A percentile compares a stretch with the other conserved stretches of the same genome.
Evolutionary conservation across 2,113 vertebrate species (phyloP).

Genomic region (Oncorhynchus kisutch): DNA sequence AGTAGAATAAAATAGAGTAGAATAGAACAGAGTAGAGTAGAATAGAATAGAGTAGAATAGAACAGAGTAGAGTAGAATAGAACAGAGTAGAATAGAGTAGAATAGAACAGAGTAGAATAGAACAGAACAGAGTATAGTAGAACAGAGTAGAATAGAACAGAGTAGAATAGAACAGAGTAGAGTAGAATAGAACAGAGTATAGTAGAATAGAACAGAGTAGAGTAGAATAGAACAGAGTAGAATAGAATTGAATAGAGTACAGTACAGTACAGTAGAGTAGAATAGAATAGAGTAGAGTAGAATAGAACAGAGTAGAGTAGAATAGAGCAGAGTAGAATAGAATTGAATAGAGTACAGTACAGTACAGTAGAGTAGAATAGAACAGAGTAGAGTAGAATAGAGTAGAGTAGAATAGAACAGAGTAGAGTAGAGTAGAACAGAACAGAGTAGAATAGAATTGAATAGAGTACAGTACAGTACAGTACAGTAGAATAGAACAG

Average conservation of each 20-base stretch:
- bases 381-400: background rate
- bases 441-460: background rate
- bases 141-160: no score
- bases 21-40: no score
- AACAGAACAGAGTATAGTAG: rapidly evolving
- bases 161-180: no score
- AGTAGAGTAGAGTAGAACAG: background rate
- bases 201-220: no score
- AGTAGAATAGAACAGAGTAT: no score
- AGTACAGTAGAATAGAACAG: background rate
- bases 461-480: rapidly evolving
- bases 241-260: no score
- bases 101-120: rapidly evolving
- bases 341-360: background rate
- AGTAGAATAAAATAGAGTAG: background rate
- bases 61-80: rapidly evolving
- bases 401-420: background rate
- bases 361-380: background rate
- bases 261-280: no score
- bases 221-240: no score
- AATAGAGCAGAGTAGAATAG: no score
- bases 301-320: no score
- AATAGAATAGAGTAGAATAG: rapidly evolving
- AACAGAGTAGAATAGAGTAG: no score
- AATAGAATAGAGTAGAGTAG: background rate